A percentile compares a stretch with the other conserved stretches of the same genome.
Conservation (phyloP, 2,888 invertebrate genomes). For the Halictus ligatus region DNA sequence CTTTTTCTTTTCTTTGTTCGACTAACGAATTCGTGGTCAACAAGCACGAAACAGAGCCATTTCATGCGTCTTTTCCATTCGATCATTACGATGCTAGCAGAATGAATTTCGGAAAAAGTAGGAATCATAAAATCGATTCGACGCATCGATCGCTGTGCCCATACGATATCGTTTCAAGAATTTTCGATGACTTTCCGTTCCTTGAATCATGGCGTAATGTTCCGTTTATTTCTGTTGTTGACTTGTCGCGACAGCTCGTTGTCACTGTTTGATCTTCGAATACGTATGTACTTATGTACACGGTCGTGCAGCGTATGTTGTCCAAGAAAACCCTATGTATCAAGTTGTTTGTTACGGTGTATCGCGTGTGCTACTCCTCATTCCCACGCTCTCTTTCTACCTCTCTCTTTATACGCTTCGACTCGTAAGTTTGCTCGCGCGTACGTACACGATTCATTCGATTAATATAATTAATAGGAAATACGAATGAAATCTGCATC, state of each 20-base stretch:
- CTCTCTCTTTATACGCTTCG: not conserved
- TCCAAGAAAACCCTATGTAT: not conserved
- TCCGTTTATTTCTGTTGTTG: constrained; percentile 42
- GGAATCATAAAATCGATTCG: constrained; percentile 1
- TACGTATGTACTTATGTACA: not conserved
- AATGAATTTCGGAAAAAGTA: not conserved
- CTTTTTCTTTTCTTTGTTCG: not conserved
- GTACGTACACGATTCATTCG: constrained; percentile 9
- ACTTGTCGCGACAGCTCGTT: not conserved
- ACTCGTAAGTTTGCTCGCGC: not conserved
- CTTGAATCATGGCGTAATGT: not conserved
- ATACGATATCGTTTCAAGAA: constrained; percentile 2
- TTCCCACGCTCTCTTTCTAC: constrained; percentile 25
- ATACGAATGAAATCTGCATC: not conserved
- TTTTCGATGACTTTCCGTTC: constrained; percentile 1
- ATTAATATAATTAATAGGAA: constrained; percentile 13
- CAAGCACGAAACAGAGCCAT: not conserved
- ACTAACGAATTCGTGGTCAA: not conserved
- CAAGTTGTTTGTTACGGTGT: not conserved
- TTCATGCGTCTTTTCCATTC: not conserved
- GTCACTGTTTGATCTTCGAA: not conserved
- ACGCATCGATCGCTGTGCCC: not conserved
- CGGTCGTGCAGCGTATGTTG: not conserved
- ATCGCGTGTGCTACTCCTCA: constrained; percentile 4
- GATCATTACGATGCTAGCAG: not conserved